Base-by-base conservation (phyloP, 2,797 vertebrate species). In the Carcharodon carcharias region DNA sequence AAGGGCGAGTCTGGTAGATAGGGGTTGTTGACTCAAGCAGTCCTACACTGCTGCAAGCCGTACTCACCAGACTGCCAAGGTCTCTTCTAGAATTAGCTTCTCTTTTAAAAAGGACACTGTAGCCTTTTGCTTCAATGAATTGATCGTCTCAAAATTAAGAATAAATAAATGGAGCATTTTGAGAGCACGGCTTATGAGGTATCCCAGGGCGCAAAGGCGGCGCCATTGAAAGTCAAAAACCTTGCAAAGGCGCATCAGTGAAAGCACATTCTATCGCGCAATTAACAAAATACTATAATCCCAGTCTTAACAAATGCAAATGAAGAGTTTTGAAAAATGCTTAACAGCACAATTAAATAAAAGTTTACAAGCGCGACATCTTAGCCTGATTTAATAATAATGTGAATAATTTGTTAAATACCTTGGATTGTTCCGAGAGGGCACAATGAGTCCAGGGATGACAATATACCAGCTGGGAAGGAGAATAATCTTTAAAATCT, bases 131-230 rank as follows among this genome's bases (percentile, higher is more conserved):
- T 99, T 99, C 99, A 98, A 99, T 99, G 99, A 99, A 99, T 98
- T 99, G 99, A 99, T 99, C 98, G 98, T 98, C 98, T 99, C 99
- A 99, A 99, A 99, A 99, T 99, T 99, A 99, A 99, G 99, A 99
- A 99, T 99, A 99, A 99, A 99, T 99, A 99, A 99, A 99, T 99
- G 98, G 98, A 99, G 98, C 98, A 99, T 99, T 99, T 99, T 98
- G 98, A 99, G 99, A 98, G 99, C 97, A 98, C 97, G 98, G 98
- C 98, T 98, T 98, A 98, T 99, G 99, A 99, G 99, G 98, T 99
- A 99, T 98, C 99, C 98, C 99, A 98, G 99, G 98, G 99, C 99
- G 99, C 99, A 99, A 98, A 99, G 98, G 98, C 98, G 98, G 98
- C 98, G 98, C 98, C 99, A 99, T 99, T 99, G 98, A 99, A 98